Percentiles rank a stretch among this genome's conserved stretches.
phyloP scores from a whole-genome alignment of 2,113 vertebrate genomes.

The Peromyscus maniculatus region DNA sequence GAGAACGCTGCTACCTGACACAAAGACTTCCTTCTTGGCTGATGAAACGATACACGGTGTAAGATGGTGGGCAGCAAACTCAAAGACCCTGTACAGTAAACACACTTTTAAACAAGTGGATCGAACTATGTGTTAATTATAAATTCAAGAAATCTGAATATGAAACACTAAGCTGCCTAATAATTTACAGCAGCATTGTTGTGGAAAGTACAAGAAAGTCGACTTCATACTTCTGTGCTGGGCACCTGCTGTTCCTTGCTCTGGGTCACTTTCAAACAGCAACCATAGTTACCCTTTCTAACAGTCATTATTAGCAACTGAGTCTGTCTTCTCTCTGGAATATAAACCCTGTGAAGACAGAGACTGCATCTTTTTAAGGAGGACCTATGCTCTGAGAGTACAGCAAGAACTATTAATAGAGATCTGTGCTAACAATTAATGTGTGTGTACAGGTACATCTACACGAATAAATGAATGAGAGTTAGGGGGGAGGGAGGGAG shows the following conservation, averaged over 20 bases:
- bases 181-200: background rate
- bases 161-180: background rate
- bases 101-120: background rate
- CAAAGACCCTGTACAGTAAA: background rate
- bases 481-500: background rate
- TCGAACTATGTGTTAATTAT: background rate
- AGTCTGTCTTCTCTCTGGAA: background rate
- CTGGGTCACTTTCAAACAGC: background rate
- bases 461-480: background rate
- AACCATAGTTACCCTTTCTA: background rate
- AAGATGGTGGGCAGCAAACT: background rate
- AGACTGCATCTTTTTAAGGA: fast-evolving
- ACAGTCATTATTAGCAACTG: background rate
- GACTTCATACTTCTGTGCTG: background rate
- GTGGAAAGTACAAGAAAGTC: background rate
- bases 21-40: background rate
- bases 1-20: background rate
- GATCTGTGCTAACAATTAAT: background rate
- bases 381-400: background rate
- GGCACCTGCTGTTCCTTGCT: background rate
- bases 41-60: background rate
- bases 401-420: background rate
- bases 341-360: background rate
- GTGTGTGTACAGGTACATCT: background rate
- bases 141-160: background rate